Evolutionary conservation across 2,888 invertebrate species (phyloP).

Genomic region (Lomographa bimaculata): DNA sequence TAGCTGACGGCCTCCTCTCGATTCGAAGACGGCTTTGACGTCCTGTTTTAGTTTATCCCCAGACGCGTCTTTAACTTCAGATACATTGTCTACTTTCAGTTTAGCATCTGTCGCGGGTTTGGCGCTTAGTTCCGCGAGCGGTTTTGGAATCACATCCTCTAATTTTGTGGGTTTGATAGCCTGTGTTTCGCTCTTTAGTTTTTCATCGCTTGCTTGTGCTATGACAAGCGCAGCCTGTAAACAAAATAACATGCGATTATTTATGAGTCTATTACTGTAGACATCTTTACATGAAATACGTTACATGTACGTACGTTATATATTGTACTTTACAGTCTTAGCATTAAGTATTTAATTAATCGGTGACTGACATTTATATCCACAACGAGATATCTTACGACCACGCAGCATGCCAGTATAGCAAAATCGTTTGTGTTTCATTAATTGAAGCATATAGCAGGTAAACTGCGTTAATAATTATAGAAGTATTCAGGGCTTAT

Average conservation of each 20-base stretch:
- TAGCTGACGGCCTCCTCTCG: conserved; percentile 52
- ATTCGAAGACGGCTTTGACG: conserved; percentile 28
- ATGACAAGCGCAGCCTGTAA: conserved; percentile 67
- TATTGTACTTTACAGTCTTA: too few relatives aligned
- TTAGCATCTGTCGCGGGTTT: conserved; percentile 5
- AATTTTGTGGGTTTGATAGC: conserved; percentile 25
- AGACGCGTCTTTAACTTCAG: conserved; percentile 7
- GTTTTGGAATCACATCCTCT: conserved; percentile 23
- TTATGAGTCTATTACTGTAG: too few relatives aligned
- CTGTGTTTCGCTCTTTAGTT: conserved; percentile 46
- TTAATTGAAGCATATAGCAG: too few relatives aligned
- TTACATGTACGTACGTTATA: too few relatives aligned
- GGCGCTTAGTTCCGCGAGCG: conserved; percentile 15
- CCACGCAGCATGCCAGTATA: too few relatives aligned
- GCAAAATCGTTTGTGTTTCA: too few relatives aligned
- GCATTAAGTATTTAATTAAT: too few relatives aligned
- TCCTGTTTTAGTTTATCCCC: conserved; percentile 11
- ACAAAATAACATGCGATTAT: conserved; percentile 40
- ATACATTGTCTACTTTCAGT: conserved; percentile 1
- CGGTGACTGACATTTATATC: too few relatives aligned
- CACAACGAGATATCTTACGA: too few relatives aligned
- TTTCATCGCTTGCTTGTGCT: conserved; percentile 57
- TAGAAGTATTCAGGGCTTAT: too few relatives aligned
- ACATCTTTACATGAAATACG: too few relatives aligned
- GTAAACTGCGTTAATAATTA: too few relatives aligned